These are phyloP conservation scores for Vulpes ferrilata DNA, from an alignment of 2,113 vertebrate genomes.

Conservation along the genomic window DNA sequence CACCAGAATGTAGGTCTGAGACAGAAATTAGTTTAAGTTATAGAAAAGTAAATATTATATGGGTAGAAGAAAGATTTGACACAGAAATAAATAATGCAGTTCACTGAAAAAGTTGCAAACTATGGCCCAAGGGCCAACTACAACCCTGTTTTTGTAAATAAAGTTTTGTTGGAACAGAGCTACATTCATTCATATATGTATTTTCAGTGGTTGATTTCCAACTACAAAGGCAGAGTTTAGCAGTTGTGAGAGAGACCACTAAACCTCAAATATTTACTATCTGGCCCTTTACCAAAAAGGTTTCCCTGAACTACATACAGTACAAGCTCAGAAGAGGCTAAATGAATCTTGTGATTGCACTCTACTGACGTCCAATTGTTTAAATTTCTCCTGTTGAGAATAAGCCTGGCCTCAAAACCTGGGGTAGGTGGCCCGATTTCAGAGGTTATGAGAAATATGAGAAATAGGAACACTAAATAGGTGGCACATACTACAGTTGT, in stretches of 20 bases:
- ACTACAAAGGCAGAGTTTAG: not conserved
- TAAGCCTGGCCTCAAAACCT: not conserved
- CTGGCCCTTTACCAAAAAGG: not conserved
- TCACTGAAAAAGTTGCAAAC: constrained; percentile 23
- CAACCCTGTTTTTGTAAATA: constrained; percentile 30
- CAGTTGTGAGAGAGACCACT: not conserved
- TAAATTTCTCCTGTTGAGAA: constrained; percentile 15
- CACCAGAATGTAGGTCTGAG: not conserved
- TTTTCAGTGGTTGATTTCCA: not conserved
- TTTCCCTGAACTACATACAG: not conserved
- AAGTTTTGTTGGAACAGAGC: constrained; percentile 30
- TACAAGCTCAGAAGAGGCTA: not conserved
- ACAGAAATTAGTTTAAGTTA: constrained; percentile 19
- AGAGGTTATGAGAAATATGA: not conserved
- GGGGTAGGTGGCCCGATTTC: not conserved
- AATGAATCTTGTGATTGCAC: not conserved
- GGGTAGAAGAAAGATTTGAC: not conserved
- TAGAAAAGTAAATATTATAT: not conserved
- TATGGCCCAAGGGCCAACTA: not conserved
- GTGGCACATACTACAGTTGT: not conserved
- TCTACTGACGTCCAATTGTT: not conserved
- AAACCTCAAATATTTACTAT: not conserved
- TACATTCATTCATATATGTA: not conserved
- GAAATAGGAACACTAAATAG: not conserved
- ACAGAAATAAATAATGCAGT: not conserved